A percentile compares a stretch with the other conserved stretches of the same genome.
These are phyloP conservation scores for Anguilla obscura DNA, from an alignment of 2,797 vertebrate genomes.

Conservation along the genomic window DNA sequence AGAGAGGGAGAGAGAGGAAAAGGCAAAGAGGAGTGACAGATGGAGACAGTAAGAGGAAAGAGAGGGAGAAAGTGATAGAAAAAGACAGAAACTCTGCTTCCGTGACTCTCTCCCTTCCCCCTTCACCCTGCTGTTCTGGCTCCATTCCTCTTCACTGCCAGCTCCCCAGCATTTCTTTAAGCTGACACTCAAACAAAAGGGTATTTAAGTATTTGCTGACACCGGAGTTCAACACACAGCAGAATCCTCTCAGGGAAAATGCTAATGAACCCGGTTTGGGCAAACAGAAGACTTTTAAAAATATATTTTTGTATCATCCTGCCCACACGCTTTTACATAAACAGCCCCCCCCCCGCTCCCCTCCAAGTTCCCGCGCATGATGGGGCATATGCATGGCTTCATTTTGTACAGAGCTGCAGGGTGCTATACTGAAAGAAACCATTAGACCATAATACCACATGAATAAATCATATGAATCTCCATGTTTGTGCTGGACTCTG, in stretches of 20 bases:
- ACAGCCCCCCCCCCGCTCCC: neutral
- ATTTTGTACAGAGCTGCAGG: neutral
- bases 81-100: neutral
- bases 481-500: neutral
- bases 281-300: conserved; percentile 11
- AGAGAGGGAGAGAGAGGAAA: neutral
- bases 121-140: neutral
- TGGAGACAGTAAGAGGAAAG: neutral
- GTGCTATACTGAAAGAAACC: neutral
- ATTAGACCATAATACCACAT: neutral
- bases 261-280: conserved; percentile 28
- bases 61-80: neutral
- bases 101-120: neutral
- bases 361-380: neutral
- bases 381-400: neutral
- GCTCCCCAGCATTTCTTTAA: conserved; percentile 4
- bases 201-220: conserved; percentile 22
- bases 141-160: neutral
- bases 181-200: conserved; percentile 11
- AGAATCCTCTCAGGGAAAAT: conserved; percentile 20
- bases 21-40: neutral
- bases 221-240: conserved; percentile 1
- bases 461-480: neutral
- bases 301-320: conserved; percentile 19
- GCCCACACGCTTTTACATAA: conserved; percentile 19